Evolutionary conservation across 2,888 invertebrate genomes (phyloP).

Genomic region (Fabriciana adippe): DNA sequence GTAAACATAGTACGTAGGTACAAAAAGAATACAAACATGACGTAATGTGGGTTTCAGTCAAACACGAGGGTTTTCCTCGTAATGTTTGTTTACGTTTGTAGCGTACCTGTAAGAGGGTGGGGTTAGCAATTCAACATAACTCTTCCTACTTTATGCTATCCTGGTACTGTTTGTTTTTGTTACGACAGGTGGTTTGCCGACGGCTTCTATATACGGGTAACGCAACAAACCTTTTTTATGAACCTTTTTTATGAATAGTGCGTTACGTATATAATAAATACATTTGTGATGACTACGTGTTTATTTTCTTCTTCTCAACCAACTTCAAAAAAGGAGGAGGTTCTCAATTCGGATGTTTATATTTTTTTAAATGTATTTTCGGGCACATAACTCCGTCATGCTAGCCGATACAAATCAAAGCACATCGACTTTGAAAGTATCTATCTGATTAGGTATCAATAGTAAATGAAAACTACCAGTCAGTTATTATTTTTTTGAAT

Average conservation of each 20-base stretch:
- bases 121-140: slow-evolving; percentile 1
- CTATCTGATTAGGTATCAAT: too few relatives aligned
- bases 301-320: neutral
- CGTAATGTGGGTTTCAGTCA: slow-evolving; percentile 6
- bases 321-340: too few relatives aligned
- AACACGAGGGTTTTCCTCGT: slow-evolving; percentile 15
- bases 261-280: neutral
- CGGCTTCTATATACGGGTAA: neutral
- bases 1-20: neutral
- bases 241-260: neutral
- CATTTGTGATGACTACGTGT: neutral
- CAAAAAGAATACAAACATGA: neutral
- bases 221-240: neutral
- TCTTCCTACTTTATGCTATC: slow-evolving; percentile 27
- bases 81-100: slow-evolving; percentile 12
- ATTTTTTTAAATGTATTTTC: too few relatives aligned
- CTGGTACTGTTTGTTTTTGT: slow-evolving; percentile 33
- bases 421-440: too few relatives aligned
- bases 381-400: too few relatives aligned
- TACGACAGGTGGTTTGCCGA: slow-evolving; percentile 22
- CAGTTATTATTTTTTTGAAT: too few relatives aligned
- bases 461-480: too few relatives aligned
- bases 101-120: slow-evolving; percentile 8
- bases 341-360: too few relatives aligned
- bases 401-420: too few relatives aligned